Evolutionary conservation across 2,888 invertebrate genomes (phyloP).

Genomic region (Ormyrus pomaceus): DNA sequence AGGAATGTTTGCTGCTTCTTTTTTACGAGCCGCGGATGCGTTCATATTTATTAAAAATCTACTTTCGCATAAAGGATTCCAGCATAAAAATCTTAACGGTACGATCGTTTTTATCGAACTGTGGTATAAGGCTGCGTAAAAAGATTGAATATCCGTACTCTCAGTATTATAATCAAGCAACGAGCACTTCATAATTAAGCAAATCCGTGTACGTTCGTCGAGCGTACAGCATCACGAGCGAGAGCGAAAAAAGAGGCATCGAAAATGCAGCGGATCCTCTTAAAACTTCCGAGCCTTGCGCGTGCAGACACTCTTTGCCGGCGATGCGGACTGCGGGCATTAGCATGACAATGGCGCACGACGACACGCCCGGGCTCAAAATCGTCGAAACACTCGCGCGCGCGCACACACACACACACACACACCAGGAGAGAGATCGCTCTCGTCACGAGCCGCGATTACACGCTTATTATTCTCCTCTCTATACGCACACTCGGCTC

Average conservation of each 20-base stretch:
- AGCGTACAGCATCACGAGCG: too few relatives aligned
- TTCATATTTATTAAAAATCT: neutral
- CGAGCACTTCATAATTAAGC: too few relatives aligned
- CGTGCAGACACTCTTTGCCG: neutral
- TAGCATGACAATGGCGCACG: conserved; percentile 44
- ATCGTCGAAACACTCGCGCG: conserved; percentile 41
- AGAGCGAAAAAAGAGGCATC: too few relatives aligned
- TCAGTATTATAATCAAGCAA: too few relatives aligned
- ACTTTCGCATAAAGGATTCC: neutral
- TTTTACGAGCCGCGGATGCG: too few relatives aligned
- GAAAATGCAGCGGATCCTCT: neutral
- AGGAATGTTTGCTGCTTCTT: neutral
- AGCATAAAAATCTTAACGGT: too few relatives aligned
- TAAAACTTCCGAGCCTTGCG: neutral
- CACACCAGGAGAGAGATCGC: conserved; percentile 14
- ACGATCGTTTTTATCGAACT: too few relatives aligned
- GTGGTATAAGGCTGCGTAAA: too few relatives aligned
- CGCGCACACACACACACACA: too few relatives aligned
- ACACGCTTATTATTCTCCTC: conserved; percentile 33
- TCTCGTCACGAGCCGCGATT: conserved; percentile 46
- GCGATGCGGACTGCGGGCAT: conserved; percentile 11
- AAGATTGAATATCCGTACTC: too few relatives aligned
- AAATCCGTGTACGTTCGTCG: too few relatives aligned
- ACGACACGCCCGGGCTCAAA: conserved; percentile 43
- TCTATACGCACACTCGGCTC: neutral